phyloP scores from a whole-genome alignment of 2,113 vertebrate genomes.

The Forbesichthys papilliferus region DNA sequence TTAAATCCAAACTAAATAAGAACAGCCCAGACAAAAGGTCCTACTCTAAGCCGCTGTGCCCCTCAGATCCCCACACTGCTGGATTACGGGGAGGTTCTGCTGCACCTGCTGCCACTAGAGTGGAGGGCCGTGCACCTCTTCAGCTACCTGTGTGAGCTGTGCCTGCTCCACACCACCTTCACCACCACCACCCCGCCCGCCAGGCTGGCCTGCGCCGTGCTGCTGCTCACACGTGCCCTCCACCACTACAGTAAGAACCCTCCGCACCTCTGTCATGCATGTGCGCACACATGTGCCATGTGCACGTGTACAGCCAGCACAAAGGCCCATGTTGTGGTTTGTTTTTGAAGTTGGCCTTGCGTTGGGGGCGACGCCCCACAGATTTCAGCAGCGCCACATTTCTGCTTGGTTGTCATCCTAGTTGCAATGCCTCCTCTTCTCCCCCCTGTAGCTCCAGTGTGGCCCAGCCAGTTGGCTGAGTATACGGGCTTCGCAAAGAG shows the following conservation, averaged over 20 bases:
- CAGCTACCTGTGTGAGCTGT: constrained; percentile 93
- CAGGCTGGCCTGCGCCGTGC: constrained; percentile 81
- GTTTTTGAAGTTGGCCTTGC: no score
- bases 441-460: constrained; percentile 81
- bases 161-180: constrained; percentile 86
- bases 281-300: neutral
- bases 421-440: neutral
- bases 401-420: neutral
- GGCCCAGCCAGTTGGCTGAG: constrained; percentile 83
- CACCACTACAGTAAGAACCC: constrained; percentile 84
- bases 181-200: constrained; percentile 80
- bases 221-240: constrained; percentile 85
- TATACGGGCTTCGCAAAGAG: constrained; percentile 87
- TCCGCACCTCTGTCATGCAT: neutral
- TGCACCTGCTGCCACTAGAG: constrained; percentile 77
- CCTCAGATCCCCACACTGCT: constrained; percentile 87
- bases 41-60: neutral
- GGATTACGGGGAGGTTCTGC: constrained; percentile 91
- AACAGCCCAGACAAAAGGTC: no score
- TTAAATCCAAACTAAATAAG: no score
- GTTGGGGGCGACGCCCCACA: neutral
- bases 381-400: neutral
- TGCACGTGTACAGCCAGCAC: no score
- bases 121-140: constrained; percentile 84
- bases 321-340: no score